phyloP scores from a whole-genome alignment of 2,888 invertebrate genomes.

The Entomobrya proxima region DNA sequence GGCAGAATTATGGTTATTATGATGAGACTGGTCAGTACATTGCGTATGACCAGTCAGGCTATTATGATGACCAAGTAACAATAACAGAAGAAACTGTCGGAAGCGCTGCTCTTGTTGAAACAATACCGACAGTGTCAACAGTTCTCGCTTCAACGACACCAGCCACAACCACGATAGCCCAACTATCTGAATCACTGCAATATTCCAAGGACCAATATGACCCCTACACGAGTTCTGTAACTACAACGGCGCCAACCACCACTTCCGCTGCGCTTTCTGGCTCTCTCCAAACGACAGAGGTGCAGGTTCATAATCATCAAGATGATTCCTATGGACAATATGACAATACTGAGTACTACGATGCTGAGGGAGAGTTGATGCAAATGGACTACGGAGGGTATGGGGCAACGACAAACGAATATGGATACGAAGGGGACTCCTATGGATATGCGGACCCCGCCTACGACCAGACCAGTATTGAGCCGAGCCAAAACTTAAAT shows the following conservation, averaged over 20 bases:
- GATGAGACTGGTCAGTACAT: constrained; percentile 75
- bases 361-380: constrained; percentile 62
- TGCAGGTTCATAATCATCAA: constrained; percentile 56
- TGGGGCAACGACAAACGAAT: constrained; percentile 31
- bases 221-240: constrained; percentile 13
- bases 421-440: constrained; percentile 56
- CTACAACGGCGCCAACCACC: constrained; percentile 45
- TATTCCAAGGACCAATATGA: constrained; percentile 65
- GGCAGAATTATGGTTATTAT: constrained; percentile 75
- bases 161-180: constrained; percentile 28
- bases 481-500: constrained; percentile 68
- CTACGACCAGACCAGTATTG: constrained; percentile 64
- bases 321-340: constrained; percentile 62
- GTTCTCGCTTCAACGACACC: constrained; percentile 27
- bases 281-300: constrained; percentile 60
- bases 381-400: constrained; percentile 59
- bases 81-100: constrained; percentile 56
- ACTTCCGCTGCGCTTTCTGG: constrained; percentile 40
- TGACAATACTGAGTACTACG: constrained; percentile 68
- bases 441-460: constrained; percentile 50
- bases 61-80: constrained; percentile 73
- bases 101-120: constrained; percentile 30
- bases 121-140: constrained; percentile 50
- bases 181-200: constrained; percentile 47
- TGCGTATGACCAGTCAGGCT: constrained; percentile 73